Evolutionary conservation across 2,888 invertebrate species (phyloP), one percentile per base, ranked within the genome.

Genomic region (Scelioninae gen. 2): DNA sequence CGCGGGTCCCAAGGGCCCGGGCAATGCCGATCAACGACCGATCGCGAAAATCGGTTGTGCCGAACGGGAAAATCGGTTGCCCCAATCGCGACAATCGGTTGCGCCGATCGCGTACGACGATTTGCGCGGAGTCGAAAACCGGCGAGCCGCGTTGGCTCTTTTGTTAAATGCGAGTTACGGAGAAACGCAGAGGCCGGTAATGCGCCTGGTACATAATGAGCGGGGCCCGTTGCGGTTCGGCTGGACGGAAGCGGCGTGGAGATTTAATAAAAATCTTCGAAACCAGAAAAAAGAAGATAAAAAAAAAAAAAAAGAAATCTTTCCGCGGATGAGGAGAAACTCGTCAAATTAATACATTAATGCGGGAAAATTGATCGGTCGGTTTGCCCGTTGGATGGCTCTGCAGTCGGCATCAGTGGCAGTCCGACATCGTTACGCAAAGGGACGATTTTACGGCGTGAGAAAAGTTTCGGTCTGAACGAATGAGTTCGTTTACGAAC

Each of bases 301-400:
- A n/a, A n/a, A n/a, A 48, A 70, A 55, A 57, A 70, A 57, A 63
- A 63, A 70, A 57, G 70, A 61, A 70, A 70, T 70, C 57, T 53
- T 55, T 15, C 48, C 61, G 22, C 46, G 52, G 52, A 70, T 16
- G 19, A 58, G 31, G 71, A 71, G 71, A 71, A 71, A 71, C 64
- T 64, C 13, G 39, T 18, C 15, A 52, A 65, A 60, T 58, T 43
- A 60, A 65, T 60, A 25, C n/a, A 65, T 64, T 61, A 61, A 58
- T 50, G 64, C 57, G 43, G 52, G 31, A 58, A 71, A 71, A n/a
- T n/a, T n/a, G n/a, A n/a, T n/a, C n/a, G n/a, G n/a, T n/a, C n/a
- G n/a, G n/a, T n/a, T 64, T 52, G 71, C 52, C 35, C 57, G 52
- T 9, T 31, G 7, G 4, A 9, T 31, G 25, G 25, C 3, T 7